Evolutionary conservation across 2,797 vertebrate genomes (phyloP).

Genomic region (Malacoraja senta): DNA sequence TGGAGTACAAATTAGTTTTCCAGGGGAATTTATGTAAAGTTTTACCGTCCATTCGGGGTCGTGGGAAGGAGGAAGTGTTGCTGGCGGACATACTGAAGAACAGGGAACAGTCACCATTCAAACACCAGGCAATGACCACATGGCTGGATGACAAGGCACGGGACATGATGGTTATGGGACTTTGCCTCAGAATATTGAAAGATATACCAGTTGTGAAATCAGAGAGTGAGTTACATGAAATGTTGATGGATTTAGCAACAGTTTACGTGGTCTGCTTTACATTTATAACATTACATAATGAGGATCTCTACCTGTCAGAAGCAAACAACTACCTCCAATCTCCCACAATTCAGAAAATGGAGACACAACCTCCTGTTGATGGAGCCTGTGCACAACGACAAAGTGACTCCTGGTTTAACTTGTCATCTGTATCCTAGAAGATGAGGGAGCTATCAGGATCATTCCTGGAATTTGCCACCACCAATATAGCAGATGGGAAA

Average conservation of each 20-base stretch:
- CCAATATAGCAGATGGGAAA: too few relatives aligned
- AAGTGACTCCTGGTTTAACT: too few relatives aligned
- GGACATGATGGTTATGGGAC: constrained; percentile 44
- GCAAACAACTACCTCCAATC: too few relatives aligned
- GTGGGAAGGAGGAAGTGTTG: constrained; percentile 10
- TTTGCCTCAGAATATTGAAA: constrained; percentile 43
- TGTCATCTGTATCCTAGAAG: too few relatives aligned
- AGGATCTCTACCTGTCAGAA: too few relatives aligned
- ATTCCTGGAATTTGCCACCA: too few relatives aligned
- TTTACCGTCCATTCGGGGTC: background rate
- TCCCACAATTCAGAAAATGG: too few relatives aligned
- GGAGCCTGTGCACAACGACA: too few relatives aligned
- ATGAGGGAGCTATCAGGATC: too few relatives aligned
- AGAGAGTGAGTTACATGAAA: background rate
- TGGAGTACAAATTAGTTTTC: background rate
- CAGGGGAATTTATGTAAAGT: background rate
- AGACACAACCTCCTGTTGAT: too few relatives aligned
- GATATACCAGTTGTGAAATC: background rate
- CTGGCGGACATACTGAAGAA: constrained; percentile 39
- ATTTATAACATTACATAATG: too few relatives aligned
- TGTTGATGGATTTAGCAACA: background rate
- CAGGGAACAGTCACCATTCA: constrained; percentile 43
- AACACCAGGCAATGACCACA: background rate
- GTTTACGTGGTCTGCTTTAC: too few relatives aligned
- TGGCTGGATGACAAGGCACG: constrained; percentile 41